Conservation (phyloP, 2,113 vertebrate genomes). For the Bettongia penicillata region DNA sequence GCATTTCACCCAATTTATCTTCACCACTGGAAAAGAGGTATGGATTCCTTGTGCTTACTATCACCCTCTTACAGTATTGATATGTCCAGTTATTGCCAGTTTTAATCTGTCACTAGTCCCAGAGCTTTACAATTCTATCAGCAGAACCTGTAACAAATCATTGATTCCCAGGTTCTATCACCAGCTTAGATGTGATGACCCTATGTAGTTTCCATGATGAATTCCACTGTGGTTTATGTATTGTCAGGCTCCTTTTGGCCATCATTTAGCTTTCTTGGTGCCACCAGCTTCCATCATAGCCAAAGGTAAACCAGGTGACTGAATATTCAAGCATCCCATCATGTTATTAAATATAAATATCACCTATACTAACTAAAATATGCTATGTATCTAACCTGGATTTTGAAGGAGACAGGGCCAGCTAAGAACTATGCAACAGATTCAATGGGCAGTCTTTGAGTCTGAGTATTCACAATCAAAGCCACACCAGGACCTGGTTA, state of each 20-base stretch:
- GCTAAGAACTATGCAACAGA: conserved; percentile 94
- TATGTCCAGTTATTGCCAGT: conserved; percentile 96
- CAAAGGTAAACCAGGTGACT: conserved; percentile 85
- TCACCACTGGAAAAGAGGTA: conserved; percentile 99
- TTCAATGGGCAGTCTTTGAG: conserved; percentile 97
- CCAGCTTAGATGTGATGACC: conserved; percentile 98
- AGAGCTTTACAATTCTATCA: too few relatives aligned
- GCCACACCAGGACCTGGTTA: conserved; percentile 94
- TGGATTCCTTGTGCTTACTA: conserved; percentile 93
- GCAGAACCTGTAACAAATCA: too few relatives aligned
- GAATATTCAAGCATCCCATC: conserved; percentile 90
- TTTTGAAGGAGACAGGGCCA: conserved; percentile 91
- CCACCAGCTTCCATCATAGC: conserved; percentile 92
- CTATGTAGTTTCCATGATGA: conserved; percentile 87
- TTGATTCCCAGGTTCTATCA: too few relatives aligned
- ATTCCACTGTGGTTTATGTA: conserved; percentile 93
- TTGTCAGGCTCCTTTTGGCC: conserved; percentile 93
- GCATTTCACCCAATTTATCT: conserved; percentile 98
- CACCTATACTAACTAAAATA: conserved; percentile 88
- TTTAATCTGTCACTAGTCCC: conserved; percentile 86
- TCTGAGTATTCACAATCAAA: conserved; percentile 94
- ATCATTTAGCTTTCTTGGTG: conserved; percentile 90
- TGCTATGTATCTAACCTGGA: conserved; percentile 92
- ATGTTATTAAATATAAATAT: conserved; percentile 91
- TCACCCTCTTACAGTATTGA: conserved; percentile 96